phyloP scores from a whole-genome alignment of 2,797 vertebrate genomes.

The Scolopax bukidnonensis region DNA sequence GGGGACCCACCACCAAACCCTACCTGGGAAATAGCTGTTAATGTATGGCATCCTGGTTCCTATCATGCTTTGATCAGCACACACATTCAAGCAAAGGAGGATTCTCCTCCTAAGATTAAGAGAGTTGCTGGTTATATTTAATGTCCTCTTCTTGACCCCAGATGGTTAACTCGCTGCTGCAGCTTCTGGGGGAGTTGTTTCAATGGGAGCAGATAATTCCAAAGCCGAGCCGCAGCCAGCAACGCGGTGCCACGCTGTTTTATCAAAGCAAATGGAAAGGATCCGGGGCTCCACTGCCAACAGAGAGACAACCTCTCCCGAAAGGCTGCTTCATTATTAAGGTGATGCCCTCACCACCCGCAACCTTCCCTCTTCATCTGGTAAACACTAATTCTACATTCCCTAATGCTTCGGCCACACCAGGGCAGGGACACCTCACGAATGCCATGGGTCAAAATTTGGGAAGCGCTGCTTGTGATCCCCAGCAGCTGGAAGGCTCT shows the following conservation, averaged over 20 bases:
- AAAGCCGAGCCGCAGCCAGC: rapidly evolving
- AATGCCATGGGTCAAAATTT: not conserved
- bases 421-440: not conserved
- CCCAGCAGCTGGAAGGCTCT: not conserved
- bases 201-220: not conserved
- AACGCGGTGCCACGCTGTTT: rapidly evolving
- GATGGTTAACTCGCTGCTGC: not conserved
- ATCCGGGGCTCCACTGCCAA: not conserved
- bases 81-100: not conserved
- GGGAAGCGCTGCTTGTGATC: not conserved
- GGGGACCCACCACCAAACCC: no score
- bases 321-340: constrained; percentile 24
- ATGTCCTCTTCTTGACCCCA: constrained; percentile 46
- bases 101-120: constrained; percentile 33
- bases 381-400: not conserved
- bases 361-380: not conserved
- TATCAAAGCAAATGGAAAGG: not conserved
- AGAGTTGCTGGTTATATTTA: constrained; percentile 36
- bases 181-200: not conserved
- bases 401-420: not conserved
- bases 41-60: not conserved
- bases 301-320: not conserved
- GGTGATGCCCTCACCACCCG: not conserved
- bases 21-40: not conserved
- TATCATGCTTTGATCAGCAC: constrained; percentile 22